These are phyloP conservation scores for Automeris io DNA, from an alignment of 2,888 invertebrate genomes.

Conservation along the genomic window DNA sequence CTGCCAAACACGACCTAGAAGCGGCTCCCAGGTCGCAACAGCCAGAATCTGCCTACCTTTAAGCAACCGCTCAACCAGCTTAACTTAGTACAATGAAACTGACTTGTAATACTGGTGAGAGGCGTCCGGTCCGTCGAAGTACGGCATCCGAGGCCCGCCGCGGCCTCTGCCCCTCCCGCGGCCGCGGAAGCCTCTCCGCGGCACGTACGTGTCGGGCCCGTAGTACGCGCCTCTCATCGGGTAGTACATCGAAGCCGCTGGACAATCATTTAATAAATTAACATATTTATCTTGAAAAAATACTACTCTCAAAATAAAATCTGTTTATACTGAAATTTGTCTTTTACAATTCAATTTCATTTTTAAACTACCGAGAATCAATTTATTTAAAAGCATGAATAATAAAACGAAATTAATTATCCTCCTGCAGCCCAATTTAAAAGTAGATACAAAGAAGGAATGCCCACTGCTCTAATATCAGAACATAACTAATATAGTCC, in stretches of 20 bases:
- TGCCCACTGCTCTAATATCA: too few species aligned
- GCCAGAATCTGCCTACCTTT: neutral
- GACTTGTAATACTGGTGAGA: slow-evolving; percentile 58
- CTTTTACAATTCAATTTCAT: too few species aligned
- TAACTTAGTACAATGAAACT: slow-evolving; percentile 10
- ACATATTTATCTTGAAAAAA: neutral
- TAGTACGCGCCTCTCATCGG: slow-evolving; percentile 44
- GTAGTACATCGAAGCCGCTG: slow-evolving; percentile 51
- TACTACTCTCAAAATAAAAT: too few species aligned
- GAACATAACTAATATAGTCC: too few species aligned
- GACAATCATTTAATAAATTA: neutral
- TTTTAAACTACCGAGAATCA: too few species aligned
- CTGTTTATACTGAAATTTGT: too few species aligned
- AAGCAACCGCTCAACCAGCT: neutral
- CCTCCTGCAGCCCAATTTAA: too few species aligned
- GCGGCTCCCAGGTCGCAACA: too few species aligned
- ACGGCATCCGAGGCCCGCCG: slow-evolving; percentile 44
- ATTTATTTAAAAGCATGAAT: too few species aligned
- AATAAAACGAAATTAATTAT: too few species aligned
- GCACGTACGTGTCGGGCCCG: slow-evolving; percentile 34
- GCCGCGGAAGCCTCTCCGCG: slow-evolving; percentile 32
- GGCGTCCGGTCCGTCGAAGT: slow-evolving; percentile 64
- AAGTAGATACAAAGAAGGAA: too few species aligned
- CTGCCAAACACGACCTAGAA: too few species aligned
- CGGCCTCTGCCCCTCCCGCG: slow-evolving; percentile 24